phyloP scores from a whole-genome alignment of 1,140 invertebrate genomes.

The Dryas iulia region DNA sequence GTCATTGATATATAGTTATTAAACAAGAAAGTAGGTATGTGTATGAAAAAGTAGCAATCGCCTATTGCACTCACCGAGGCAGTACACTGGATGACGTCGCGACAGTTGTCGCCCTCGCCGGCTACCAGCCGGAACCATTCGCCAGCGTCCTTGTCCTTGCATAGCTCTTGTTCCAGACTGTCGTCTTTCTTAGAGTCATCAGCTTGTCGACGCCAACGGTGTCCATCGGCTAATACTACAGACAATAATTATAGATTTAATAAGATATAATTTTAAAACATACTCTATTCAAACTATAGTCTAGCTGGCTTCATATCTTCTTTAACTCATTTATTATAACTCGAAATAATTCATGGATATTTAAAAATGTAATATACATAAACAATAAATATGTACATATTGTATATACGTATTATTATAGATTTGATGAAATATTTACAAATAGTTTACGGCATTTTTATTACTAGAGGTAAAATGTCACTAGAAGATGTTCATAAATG shows the following conservation, averaged over 20 bases:
- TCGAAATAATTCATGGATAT: too few species aligned
- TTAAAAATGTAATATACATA: too few species aligned
- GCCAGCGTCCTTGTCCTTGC: constrained; percentile 96
- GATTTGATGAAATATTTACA: background rate
- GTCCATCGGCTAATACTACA: constrained; percentile 49
- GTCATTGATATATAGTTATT: constrained; percentile 21
- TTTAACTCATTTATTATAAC: too few species aligned
- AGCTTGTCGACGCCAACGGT: constrained; percentile 78
- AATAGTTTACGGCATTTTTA: constrained; percentile 42
- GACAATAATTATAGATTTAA: background rate
- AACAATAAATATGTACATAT: too few species aligned
- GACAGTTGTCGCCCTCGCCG: constrained; percentile 94
- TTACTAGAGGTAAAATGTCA: constrained; percentile 67
- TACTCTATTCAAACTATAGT: background rate
- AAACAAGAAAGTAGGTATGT: constrained; percentile 24
- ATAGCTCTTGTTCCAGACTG: constrained; percentile 92
- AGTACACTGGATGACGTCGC: constrained; percentile 97
- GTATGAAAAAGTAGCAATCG: constrained; percentile 43
- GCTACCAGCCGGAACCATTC: constrained; percentile 96
- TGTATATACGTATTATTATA: too few species aligned
- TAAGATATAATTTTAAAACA: background rate
- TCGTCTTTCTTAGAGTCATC: constrained; percentile 88
- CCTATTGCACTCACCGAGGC: constrained; percentile 86
- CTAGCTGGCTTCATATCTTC: background rate
- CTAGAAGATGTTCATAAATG: constrained; percentile 57